Percentiles rank a stretch among this genome's conserved stretches.
phyloP scores from a whole-genome alignment of 2,888 invertebrate genomes.

The Andrena marginata region DNA sequence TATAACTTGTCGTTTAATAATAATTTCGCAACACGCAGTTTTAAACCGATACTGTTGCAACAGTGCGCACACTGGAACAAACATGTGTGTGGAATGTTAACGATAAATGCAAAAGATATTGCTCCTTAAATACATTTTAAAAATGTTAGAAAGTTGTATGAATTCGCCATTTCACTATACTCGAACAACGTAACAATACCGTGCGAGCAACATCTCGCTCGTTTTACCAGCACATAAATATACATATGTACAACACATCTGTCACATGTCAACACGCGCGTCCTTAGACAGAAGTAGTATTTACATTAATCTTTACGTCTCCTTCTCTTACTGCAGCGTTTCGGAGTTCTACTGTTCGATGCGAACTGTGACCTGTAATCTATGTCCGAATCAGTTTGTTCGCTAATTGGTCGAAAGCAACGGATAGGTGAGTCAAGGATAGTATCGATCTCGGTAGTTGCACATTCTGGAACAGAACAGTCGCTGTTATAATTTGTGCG shows the following conservation, averaged over 20 bases:
- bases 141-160: conserved; percentile 3
- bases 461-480: conserved; percentile 49
- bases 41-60: neutral
- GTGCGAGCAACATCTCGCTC: neutral
- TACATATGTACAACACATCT: conserved; percentile 30
- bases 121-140: neutral
- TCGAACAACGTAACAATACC: conserved; percentile 9
- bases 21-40: neutral
- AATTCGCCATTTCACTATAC: neutral
- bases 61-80: neutral
- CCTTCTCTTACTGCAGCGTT: conserved; percentile 58
- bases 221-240: conserved; percentile 25
- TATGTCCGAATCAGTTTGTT: conserved; percentile 71
- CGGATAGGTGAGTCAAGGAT: conserved; percentile 70
- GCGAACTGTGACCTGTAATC: conserved; percentile 69
- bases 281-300: neutral
- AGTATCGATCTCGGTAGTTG: conserved; percentile 32
- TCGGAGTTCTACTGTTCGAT: conserved; percentile 52
- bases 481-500: neutral
- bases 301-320: conserved; percentile 58
- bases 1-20: conserved; percentile 1
- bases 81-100: conserved; percentile 31
- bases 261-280: too few relatives aligned
- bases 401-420: conserved; percentile 69
- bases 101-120: conserved; percentile 31